Conservation (phyloP, 2,113 vertebrate genomes). For the Boulengeromyrus knoepffleri region DNA sequence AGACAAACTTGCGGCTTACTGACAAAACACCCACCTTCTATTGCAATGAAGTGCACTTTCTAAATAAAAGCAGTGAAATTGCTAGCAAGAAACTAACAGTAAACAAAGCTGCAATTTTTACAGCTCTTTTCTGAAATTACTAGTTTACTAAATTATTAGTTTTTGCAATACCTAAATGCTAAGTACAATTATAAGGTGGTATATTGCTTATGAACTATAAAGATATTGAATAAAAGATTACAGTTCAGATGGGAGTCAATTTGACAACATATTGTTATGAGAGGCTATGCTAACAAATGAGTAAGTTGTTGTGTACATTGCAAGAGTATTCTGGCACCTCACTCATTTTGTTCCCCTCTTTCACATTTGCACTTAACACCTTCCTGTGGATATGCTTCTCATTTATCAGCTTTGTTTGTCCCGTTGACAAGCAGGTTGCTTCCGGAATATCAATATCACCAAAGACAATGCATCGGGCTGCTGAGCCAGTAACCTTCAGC, state of each 20-base stretch:
- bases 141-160: neutral
- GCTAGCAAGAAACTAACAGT: neutral
- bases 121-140: neutral
- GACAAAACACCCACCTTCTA: neutral
- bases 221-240: neutral
- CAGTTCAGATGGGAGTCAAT: neutral
- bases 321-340: neutral
- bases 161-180: neutral
- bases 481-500: conserved; percentile 72
- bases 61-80: neutral
- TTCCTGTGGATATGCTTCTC: conserved; percentile 67
- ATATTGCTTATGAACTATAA: neutral
- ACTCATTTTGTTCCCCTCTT: conserved; percentile 39
- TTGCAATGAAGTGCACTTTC: neutral
- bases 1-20: neutral
- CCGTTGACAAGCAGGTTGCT: conserved; percentile 67
- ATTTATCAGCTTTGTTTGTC: conserved; percentile 76
- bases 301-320: neutral
- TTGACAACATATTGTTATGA: neutral
- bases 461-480: conserved; percentile 59
- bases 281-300: neutral
- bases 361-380: conserved; percentile 75
- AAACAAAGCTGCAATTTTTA: neutral
- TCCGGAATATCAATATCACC: conserved; percentile 76
- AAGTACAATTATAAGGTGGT: neutral